Base-by-base conservation (phyloP, 2,888 invertebrate species). In the Hybos culiciformis region DNA sequence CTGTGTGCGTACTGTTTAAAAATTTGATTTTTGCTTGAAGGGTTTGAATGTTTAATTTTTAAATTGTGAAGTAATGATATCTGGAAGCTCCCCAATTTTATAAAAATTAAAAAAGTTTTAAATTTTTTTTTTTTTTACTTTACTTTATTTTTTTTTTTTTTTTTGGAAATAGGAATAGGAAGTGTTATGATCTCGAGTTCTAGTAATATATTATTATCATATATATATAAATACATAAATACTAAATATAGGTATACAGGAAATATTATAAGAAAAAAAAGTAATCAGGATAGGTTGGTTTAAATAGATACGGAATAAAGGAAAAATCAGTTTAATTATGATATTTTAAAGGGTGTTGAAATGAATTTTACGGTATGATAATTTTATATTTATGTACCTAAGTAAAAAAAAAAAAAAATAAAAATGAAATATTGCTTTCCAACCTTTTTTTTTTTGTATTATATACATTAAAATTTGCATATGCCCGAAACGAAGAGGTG, bases 181-280 rank as follows among this genome's bases (percentile, higher is more conserved):
- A 36, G 36, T 36, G 36, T 36, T 36, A 36, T 36, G 36, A 36
- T 36, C 36, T 21, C 36, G 20, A 20, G 21, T 20, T 36, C 17
- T 32, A 32, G n/a, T 6, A 24, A 24, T 8, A 8, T 24, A 24
- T 24, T 24, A 24, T 24, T 11, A 24, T 8, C 24, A 24, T 11
- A 24, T 24, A 8, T 24, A 24, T 24, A 24, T 24, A 24, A 7
- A 24, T 24, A 24, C 24, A 24, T 24, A 24, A 7, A 24, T 24
- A 11, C 24, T 8, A 8, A 24, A 8, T 24, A 24, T 24, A 24
- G 11, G 7, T 8, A 24, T 8, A 24, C 11, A 24, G 11, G 24
- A 24, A 24, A 24, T 24, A 24, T 24, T 24, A 24, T 8, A 24
- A 24, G 11, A 24, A 24, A 24, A 24, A 24, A 24, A 24, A 8